phyloP scores from a whole-genome alignment of 2,113 vertebrate species.

The Geothlypis trichas region DNA sequence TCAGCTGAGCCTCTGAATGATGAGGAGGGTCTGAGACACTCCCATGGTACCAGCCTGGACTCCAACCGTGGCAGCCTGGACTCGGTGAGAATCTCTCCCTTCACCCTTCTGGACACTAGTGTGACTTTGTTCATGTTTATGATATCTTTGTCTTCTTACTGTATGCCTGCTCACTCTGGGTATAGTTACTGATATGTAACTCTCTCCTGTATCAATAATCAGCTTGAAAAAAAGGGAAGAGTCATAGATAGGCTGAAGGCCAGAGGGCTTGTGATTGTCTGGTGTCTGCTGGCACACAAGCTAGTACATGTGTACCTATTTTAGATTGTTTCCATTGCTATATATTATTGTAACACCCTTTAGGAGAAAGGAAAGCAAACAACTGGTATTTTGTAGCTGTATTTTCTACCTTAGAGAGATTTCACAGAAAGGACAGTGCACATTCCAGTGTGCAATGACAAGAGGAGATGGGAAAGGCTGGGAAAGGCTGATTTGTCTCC shows the following conservation, averaged over 20 bases:
- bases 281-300: background rate
- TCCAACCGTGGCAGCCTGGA: slow-evolving; percentile 88
- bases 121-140: background rate
- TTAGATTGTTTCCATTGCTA: background rate
- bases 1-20: slow-evolving; percentile 77
- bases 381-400: background rate
- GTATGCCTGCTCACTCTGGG: background rate
- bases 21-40: slow-evolving; percentile 80
- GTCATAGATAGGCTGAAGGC: background rate
- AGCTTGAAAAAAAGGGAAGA: background rate
- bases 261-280: background rate
- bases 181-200: background rate
- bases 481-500: background rate
- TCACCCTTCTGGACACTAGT: background rate
- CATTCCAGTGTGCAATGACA: background rate
- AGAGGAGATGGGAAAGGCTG: background rate
- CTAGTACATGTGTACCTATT: background rate
- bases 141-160: background rate
- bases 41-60: slow-evolving; percentile 85
- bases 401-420: background rate
- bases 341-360: background rate
- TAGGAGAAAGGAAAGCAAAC: background rate
- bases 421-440: background rate
- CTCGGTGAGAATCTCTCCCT: slow-evolving; percentile 79
- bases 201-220: background rate